phyloP scores from a whole-genome alignment of 2,113 vertebrate genomes.

The Percopsis transmontana region DNA sequence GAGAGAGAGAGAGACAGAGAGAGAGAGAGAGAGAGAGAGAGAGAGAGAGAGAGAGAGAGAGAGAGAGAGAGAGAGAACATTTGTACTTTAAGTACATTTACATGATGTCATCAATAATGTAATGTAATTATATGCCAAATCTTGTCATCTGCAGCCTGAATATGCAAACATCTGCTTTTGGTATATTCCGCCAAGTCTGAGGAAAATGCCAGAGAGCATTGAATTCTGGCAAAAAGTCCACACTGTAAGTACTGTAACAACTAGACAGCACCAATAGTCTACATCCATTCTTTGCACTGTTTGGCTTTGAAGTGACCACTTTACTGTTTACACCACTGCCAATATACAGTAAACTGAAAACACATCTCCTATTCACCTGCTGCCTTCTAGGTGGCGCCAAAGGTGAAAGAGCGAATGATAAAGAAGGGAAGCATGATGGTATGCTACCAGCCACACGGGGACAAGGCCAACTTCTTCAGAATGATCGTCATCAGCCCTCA shows the following conservation, averaged over 20 bases:
- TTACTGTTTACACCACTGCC: not conserved
- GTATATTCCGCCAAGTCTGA: conserved; percentile 85
- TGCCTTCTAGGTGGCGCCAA: conserved; percentile 80
- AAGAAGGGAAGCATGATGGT: conserved; percentile 86
- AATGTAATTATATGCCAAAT: not conserved
- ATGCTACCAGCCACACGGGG: conserved; percentile 81
- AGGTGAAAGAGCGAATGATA: conserved; percentile 87
- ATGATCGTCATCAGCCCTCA: conserved; percentile 85
- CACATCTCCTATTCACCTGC: not conserved
- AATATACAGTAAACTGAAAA: not conserved
- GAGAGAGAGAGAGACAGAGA: no score
- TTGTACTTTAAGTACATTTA: not conserved
- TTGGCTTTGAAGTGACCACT: no score
- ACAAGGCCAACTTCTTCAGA: conserved; percentile 86
- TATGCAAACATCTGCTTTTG: conserved; percentile 90
- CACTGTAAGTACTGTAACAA: conserved; percentile 19
- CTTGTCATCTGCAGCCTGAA: conserved; percentile 73
- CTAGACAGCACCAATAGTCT: not conserved
- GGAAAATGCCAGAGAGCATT: conserved; percentile 58
- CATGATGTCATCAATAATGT: not conserved
- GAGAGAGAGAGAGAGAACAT: no score
- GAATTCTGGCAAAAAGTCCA: conserved; percentile 73
- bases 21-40: no score
- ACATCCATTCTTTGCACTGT: not conserved
- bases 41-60: no score